Percentiles rank a stretch among this genome's conserved stretches.
Evolutionary conservation across 2,888 invertebrate species (phyloP).

Genomic region (Apamea monoglypha): DNA sequence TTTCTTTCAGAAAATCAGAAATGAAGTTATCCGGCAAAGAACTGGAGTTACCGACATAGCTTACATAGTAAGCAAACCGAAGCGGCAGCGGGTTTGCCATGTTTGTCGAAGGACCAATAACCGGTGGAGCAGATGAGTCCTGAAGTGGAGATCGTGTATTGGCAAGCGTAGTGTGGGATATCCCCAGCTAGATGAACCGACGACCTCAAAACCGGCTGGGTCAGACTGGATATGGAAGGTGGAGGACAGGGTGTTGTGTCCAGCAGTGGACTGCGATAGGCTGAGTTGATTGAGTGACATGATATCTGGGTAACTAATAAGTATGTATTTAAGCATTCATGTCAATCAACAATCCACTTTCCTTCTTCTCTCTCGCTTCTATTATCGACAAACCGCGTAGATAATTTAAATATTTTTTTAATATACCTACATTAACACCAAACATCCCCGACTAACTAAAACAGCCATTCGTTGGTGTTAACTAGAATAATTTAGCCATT

Average conservation of each 20-base stretch:
- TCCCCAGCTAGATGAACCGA: too few species aligned
- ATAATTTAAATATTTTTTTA: conserved; percentile 46
- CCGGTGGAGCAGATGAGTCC: too few species aligned
- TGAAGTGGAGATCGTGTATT: too few species aligned
- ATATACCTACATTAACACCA: neutral
- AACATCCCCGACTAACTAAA: conserved; percentile 31
- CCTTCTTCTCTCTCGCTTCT: neutral
- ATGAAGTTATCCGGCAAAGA: too few species aligned
- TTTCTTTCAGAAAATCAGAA: too few species aligned
- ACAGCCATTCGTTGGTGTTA: conserved; percentile 64
- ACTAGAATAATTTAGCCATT: conserved; percentile 72
- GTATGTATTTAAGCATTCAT: neutral
- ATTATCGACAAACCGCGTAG: neutral
- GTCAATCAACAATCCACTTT: neutral
- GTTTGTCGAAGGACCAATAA: neutral
- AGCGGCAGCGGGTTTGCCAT: neutral
- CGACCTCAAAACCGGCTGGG: neutral
- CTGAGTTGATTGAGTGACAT: neutral
- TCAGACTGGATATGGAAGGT: neutral
- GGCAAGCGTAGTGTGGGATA: too few species aligned
- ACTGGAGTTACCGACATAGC: too few species aligned
- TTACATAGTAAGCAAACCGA: too few species aligned
- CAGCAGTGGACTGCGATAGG: neutral
- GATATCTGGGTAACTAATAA: neutral
- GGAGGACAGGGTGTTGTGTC: neutral